Base-by-base conservation (phyloP, 2,797 vertebrate species). In the Sciurus vulgaris region DNA sequence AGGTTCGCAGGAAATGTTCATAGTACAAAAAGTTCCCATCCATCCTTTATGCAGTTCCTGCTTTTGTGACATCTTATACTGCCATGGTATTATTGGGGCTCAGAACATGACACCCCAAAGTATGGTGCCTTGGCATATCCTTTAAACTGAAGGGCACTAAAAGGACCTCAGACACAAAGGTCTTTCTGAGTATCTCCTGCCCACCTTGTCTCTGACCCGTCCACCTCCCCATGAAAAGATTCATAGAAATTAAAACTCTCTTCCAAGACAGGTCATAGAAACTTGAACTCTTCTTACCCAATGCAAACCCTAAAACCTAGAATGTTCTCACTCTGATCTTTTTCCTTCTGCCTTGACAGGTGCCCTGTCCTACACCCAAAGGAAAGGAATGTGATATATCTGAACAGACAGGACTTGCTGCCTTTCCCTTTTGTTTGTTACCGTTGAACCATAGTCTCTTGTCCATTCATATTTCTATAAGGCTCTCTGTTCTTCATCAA, bases 361-460 rank as follows among this genome's bases (percentile, higher is more conserved):
- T 2, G 15, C 51, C 9, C 67, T 81, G n/a, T n/a, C 28, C 13
- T 15, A 33, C 10, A 4, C 18, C 20, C n/a, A 63, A 6, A 73
- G 67, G 44, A 93, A 73, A 63, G n/a, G 14, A 79, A 65, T 2
- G 77, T 22, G 28, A 81, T n/a, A 3, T 33, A 59, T 59, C 38
- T 47, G 33, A 69, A 18, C 24, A 65, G 24, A 41, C 0, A 18
- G 11, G 49, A 7, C 38, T 33, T 47, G 11, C 10, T 10, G 38
- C 4, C 10, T 67, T 17, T 24, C 15, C 4, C 20, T 30, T 67
- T 4, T 5, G 30, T 13, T 18, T 65, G 3, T 56, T 33, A 24
- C 14, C 38, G 1, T 54, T 24, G 49, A 3, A 33, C 24, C 33
- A 30, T 0, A 24, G 1, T 2, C 28, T 61, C 30, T 33, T 6